Percentiles rank a stretch among this genome's conserved stretches.
Conservation (phyloP, 2,113 vertebrate species). For the Irena cyanogastra region DNA sequence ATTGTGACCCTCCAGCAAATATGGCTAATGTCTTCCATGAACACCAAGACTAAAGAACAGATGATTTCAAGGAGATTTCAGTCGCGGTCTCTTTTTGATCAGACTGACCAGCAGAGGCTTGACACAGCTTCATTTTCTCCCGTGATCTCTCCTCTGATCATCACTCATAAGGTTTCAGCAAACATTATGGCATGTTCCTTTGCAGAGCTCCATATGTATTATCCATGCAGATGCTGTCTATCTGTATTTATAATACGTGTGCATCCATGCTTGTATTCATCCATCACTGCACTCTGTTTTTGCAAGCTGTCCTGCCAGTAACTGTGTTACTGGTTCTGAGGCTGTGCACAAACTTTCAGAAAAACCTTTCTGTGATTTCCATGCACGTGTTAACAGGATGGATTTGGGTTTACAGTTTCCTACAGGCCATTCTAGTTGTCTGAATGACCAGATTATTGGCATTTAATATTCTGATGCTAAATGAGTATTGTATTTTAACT, state of each 20-base stretch:
- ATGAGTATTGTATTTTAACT: background rate
- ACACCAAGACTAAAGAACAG: background rate
- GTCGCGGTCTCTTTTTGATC: background rate
- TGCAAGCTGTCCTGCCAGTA: background rate
- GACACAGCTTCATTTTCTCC: background rate
- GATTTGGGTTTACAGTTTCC: background rate
- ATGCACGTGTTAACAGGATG: background rate
- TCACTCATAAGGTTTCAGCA: background rate
- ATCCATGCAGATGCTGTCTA: background rate
- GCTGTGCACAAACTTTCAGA: background rate
- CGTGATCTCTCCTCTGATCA: fast-evolving
- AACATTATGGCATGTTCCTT: background rate
- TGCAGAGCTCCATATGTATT: background rate
- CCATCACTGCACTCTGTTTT: background rate
- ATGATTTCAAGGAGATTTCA: background rate
- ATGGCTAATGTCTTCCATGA: background rate
- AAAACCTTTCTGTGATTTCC: background rate
- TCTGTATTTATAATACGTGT: fast-evolving
- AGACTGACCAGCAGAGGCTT: background rate
- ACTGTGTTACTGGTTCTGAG: background rate
- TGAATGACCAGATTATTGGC: background rate
- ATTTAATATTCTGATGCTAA: background rate
- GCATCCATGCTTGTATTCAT: background rate
- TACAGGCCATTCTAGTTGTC: background rate
- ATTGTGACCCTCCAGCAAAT: background rate